phyloP scores from a whole-genome alignment of 2,113 vertebrate species.

The Mungos mungo region DNA sequence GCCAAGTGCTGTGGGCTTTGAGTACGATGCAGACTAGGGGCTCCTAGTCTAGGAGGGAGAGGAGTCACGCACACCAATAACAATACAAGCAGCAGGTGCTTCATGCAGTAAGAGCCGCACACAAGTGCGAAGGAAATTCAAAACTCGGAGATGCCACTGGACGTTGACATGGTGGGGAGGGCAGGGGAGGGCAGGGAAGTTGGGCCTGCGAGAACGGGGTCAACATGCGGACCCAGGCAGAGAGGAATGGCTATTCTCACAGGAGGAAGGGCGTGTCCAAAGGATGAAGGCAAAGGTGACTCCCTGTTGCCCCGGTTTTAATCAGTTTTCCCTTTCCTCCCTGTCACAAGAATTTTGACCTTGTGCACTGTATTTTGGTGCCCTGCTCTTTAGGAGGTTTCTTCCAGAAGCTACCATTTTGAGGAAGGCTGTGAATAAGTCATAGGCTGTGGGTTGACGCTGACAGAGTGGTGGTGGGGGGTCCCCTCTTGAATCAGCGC shows the following conservation, averaged over 20 bases:
- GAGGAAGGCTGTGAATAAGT: not conserved
- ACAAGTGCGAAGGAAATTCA: fast-evolving
- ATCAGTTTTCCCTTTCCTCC: not conserved
- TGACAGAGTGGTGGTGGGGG: not conserved
- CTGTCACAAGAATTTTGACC: not conserved
- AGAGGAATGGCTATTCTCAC: fast-evolving
- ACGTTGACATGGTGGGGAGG: too few species aligned
- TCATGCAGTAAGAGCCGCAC: not conserved
- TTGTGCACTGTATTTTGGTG: not conserved
- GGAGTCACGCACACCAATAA: not conserved
- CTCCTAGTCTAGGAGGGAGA: not conserved
- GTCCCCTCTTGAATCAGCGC: fast-evolving
- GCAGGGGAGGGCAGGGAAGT: not conserved
- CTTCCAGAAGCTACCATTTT: not conserved
- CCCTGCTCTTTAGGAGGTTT: not conserved
- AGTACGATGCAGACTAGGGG: not conserved
- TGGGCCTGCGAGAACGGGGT: fast-evolving
- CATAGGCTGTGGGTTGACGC: fast-evolving
- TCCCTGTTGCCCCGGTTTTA: not conserved
- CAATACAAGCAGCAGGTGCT: not conserved
- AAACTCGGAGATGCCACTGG: not conserved
- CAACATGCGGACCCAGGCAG: not conserved
- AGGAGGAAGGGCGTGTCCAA: not conserved
- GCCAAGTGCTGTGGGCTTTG: not conserved
- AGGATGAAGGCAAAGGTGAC: not conserved